phyloP scores from a whole-genome alignment of 2,113 vertebrate species.

The Pseudorasbora parva region DNA sequence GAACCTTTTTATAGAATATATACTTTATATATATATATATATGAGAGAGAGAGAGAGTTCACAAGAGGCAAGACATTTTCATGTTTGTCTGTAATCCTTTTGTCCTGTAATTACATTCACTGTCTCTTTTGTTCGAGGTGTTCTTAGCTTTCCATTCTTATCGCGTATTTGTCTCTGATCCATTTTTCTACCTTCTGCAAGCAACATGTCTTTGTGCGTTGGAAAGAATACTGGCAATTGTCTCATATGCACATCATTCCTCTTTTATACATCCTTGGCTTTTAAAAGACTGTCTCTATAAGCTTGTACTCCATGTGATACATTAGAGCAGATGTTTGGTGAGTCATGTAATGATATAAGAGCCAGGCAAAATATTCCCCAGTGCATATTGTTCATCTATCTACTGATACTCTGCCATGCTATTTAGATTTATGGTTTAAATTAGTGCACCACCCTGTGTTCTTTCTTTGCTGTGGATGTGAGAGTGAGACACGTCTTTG shows the following conservation, averaged over 20 bases:
- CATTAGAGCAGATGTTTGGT: slow-evolving; percentile 19
- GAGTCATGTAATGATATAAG: slow-evolving; percentile 31
- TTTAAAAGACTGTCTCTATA: slow-evolving; percentile 13
- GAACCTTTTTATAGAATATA: too few relatives aligned
- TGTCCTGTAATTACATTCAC: neutral
- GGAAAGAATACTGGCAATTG: slow-evolving; percentile 30
- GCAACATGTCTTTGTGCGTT: neutral
- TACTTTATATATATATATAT: too few relatives aligned
- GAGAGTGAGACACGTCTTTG: slow-evolving; percentile 12
- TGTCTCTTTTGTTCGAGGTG: neutral
- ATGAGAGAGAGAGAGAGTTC: too few relatives aligned
- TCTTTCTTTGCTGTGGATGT: neutral
- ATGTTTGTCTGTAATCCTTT: neutral
- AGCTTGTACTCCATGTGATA: slow-evolving; percentile 10
- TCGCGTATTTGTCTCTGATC: neutral
- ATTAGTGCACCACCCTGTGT: slow-evolving; percentile 16
- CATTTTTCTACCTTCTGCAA: neutral
- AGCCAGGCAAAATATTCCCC: slow-evolving; percentile 23
- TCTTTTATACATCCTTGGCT: slow-evolving; percentile 27
- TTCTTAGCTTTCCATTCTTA: neutral
- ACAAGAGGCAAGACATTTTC: neutral
- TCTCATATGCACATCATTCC: slow-evolving; percentile 29
- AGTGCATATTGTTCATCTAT: neutral
- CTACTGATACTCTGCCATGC: slow-evolving; percentile 11
- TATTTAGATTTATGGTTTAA: slow-evolving; percentile 31